phyloP scores from a whole-genome alignment of 1,140 invertebrate species.

The Nasonia longicornis region DNA sequence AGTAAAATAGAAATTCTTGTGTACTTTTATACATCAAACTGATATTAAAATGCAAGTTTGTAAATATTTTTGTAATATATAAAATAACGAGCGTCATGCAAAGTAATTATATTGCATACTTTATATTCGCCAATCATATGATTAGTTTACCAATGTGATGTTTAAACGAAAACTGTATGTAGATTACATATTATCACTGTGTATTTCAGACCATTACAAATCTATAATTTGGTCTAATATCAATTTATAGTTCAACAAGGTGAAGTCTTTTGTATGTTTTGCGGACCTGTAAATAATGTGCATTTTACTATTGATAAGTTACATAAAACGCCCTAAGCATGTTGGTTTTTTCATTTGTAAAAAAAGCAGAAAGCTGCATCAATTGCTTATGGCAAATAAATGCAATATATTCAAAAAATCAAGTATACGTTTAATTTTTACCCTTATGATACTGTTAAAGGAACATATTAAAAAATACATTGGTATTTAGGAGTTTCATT shows the following conservation, averaged over 20 bases:
- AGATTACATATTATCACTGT: conserved; percentile 31
- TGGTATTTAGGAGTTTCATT: conserved; percentile 54
- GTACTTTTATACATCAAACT: conserved; percentile 55
- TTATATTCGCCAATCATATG: conserved; percentile 46
- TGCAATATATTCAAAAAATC: conserved; percentile 46
- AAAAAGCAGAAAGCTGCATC: conserved; percentile 24
- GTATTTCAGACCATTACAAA: conserved; percentile 13
- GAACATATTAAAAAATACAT: conserved; percentile 38
- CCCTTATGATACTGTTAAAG: not conserved
- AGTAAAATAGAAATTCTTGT: conserved; percentile 51
- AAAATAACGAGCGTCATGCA: conserved; percentile 31
- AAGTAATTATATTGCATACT: conserved; percentile 48
- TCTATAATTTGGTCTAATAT: conserved; percentile 30
- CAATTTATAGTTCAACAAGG: not conserved
- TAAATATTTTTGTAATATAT: conserved; percentile 60
- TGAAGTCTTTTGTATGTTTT: conserved; percentile 48
- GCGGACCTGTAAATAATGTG: conserved; percentile 56
- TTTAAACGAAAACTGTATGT: conserved; percentile 51
- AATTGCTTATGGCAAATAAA: conserved; percentile 46
- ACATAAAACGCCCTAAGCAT: conserved; percentile 47
- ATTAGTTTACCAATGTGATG: conserved; percentile 59
- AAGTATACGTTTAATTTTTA: conserved; percentile 43
- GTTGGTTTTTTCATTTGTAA: conserved; percentile 53
- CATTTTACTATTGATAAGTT: conserved; percentile 53
- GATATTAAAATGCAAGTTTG: conserved; percentile 50